Evolutionary conservation across 2,888 invertebrate species (phyloP).

Genomic region (Agrochola macilenta): DNA sequence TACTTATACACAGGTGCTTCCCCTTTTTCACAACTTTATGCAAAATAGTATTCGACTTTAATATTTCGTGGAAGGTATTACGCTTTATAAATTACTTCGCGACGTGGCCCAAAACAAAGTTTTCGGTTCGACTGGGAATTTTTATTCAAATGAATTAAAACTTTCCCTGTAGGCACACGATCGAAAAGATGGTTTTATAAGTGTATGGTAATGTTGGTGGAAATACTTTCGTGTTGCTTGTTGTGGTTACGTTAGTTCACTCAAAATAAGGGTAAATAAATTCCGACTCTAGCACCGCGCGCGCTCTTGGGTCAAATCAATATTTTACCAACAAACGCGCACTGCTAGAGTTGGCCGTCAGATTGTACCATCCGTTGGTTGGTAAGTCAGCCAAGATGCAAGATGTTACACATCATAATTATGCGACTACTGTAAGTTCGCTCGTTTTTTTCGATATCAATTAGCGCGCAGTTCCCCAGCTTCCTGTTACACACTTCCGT

Average conservation of each 20-base stretch:
- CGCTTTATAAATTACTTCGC: conserved; percentile 73
- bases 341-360: too few species aligned
- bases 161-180: conserved; percentile 52
- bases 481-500: too few species aligned
- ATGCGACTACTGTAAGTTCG: too few species aligned
- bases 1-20: conserved; percentile 76
- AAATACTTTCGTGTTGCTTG: conserved; percentile 2
- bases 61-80: conserved; percentile 71
- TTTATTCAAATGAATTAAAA: conserved; percentile 69
- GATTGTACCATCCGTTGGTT: too few species aligned
- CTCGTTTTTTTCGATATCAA: too few species aligned
- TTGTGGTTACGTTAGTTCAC: not conserved
- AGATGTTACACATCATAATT: too few species aligned
- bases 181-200: conserved; percentile 49
- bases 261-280: too few species aligned
- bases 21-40: conserved; percentile 78
- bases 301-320: too few species aligned
- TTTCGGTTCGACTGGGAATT: conserved; percentile 61
- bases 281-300: too few species aligned
- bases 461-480: too few species aligned
- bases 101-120: conserved; percentile 66
- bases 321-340: too few species aligned
- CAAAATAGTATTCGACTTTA: conserved; percentile 77
- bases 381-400: too few species aligned
- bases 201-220: conserved; percentile 22